Percentiles rank a stretch among this genome's conserved stretches.
phyloP scores from a whole-genome alignment of 2,888 invertebrate genomes.

The Morpho helenor region DNA sequence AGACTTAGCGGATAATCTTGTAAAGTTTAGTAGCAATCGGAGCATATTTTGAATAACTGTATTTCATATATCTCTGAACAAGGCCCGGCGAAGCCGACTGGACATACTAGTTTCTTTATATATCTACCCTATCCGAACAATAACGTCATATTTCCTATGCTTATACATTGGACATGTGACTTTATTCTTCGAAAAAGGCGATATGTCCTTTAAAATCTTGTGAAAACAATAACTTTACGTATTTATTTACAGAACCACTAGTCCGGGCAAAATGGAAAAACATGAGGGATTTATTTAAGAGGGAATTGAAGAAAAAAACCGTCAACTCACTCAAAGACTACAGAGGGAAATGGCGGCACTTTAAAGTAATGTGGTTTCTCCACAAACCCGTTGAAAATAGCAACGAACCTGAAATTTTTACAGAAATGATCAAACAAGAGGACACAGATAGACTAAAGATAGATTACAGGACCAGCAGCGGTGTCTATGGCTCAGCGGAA shows the following conservation, averaged over 20 bases:
- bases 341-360: constrained; percentile 44
- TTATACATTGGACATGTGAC: no score
- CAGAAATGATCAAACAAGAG: neutral
- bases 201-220: neutral
- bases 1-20: no score
- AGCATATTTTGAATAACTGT: no score
- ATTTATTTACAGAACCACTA: constrained; percentile 38
- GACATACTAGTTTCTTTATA: no score
- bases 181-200: no score
- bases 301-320: constrained; percentile 35
- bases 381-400: constrained; percentile 21
- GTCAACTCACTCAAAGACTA: constrained; percentile 31
- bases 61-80: no score
- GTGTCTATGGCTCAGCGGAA: neutral
- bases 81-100: no score
- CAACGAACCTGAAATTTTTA: neutral
- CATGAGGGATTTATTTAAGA: constrained; percentile 44
- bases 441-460: neutral
- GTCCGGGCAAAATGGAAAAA: constrained; percentile 51
- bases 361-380: constrained; percentile 38
- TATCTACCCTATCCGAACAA: no score
- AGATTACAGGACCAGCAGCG: neutral
- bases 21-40: no score
- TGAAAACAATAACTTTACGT: neutral
- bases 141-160: no score